A percentile compares a stretch with the other conserved stretches of the same genome.
Evolutionary conservation across 2,797 vertebrate species (phyloP).

Genomic region (Oceanodroma leucorhoa): DNA sequence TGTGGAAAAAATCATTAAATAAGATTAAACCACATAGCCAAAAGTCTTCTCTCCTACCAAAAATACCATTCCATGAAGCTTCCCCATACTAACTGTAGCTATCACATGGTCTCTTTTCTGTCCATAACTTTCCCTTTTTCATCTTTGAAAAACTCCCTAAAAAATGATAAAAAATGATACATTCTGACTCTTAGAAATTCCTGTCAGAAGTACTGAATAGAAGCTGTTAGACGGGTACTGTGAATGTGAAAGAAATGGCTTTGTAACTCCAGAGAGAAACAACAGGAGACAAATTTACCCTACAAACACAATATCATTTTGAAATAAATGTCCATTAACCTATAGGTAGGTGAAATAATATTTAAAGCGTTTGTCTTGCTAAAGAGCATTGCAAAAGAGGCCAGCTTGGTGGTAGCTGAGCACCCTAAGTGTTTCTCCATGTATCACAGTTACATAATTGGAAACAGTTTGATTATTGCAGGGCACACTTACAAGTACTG

Average conservation of each 20-base stretch:
- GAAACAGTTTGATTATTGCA: background rate
- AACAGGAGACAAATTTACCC: background rate
- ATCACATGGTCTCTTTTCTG: background rate
- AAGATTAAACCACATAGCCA: background rate
- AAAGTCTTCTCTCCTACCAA: background rate
- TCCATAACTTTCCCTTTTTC: background rate
- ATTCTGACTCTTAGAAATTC: background rate
- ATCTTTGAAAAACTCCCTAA: background rate
- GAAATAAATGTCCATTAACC: background rate
- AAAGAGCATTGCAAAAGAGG: background rate
- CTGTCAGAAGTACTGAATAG: background rate
- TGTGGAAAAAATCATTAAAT: background rate
- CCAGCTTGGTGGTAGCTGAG: background rate
- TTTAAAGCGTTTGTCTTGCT: background rate
- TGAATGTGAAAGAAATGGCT: background rate
- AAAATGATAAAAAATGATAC: rapidly evolving
- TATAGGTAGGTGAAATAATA: background rate
- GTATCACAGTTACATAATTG: background rate
- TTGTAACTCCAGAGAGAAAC: background rate
- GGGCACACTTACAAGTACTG: background rate
- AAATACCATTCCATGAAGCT: background rate
- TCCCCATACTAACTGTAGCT: background rate
- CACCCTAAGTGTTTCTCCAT: background rate
- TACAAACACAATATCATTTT: background rate
- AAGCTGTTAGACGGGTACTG: background rate